Base-by-base conservation (phyloP, 2,888 invertebrate species). In the Eupithecia subfuscata region DNA sequence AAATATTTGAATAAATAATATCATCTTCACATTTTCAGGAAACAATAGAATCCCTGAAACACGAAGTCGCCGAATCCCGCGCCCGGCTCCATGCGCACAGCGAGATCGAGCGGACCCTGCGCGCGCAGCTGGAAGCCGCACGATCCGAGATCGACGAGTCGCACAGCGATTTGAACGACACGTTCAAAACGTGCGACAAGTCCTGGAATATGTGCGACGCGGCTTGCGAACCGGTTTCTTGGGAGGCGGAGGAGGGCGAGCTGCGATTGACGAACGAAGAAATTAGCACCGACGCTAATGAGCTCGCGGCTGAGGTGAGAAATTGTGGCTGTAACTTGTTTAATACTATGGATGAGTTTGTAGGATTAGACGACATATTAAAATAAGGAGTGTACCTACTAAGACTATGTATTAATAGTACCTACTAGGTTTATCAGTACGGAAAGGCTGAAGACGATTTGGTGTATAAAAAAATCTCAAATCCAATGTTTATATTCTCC, bases 1-100 rank as follows among this genome's bases (percentile, higher is more conserved):
- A 48, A 18, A 48, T 48, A 48, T 22, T 60, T 25, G 1, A 60
- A 60, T 25, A 60, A 60, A 60, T 22, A 14, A 25, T n/a, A 52
- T 60, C 4, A 22, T 64, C 8, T 64, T 16, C 34, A 56, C 16
- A 30, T 22, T 45, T 89, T n/a, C 84, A 95, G 95, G 90, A 90
- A 79, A 94, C 94, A 79, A 93, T 95, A 82, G 95, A 93, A 79
- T 89, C 91, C 76, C 85, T 95, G 63, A 95, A 94, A 85, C 92
- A 91, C 79, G 95, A 95, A 86, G 94, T 95, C 25, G 89, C 89
- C 22, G 94, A 94, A 79, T 95, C 94, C 81, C 88, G 94, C 75
- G 89, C 91, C 77, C 91, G 94, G 34, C 80, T 95, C 77, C 93
- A 93, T 84, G 92, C 93, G 75, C 92, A 94, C 84, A 88, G 94